Evolutionary conservation across 1,140 invertebrate genomes (phyloP), one percentile per base, ranked within the genome.

Genomic region (Anastrepha ludens): DNA sequence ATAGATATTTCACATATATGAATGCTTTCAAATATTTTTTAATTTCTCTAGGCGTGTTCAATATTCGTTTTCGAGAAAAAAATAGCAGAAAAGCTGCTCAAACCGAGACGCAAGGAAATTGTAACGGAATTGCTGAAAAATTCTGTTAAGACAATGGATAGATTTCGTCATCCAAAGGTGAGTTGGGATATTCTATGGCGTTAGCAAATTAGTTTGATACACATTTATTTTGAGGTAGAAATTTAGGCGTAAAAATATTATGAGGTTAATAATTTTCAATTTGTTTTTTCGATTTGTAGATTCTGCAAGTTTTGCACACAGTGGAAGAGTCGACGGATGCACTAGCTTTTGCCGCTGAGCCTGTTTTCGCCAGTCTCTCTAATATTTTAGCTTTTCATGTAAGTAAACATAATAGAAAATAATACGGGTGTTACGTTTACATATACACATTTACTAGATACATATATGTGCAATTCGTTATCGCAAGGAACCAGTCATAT

Each of bases 11-110:
- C 29, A 29, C 29, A 29, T 85, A 20, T 55, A 15, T 86, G 17
- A 62, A 41, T 62, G 60, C 29, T 62, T 44, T 50, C 17, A 20
- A 55, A 20, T 70, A 60, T 59, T 29, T 87, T 7, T 20, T 5
- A 7, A 3, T 8, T 41, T 55, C 59, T 29, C 47, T 95, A 99
- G 98, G 98, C 98, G 94, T 98, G 97, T 81, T 99, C 98, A 0
- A 96, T 99, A 88, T 99, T 99, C 94, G 94, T 99, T 55, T 99
- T 99, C 93, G 98, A 99, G 92, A 99, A 99, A 92, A 96, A 97
- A 88, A 96, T 96, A 20, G 98, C 98, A 0, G 98, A 99, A 91
- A 99, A 99, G 93, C 94, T 99, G 65, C 97, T 98, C 94, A 99
- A 98, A 91, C 98, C 98, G 3, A 97, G 98, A 90, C 95, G 97